These are phyloP conservation scores for Rhynchonycteris naso DNA, from an alignment of 2,797 vertebrate genomes.

Conservation along the genomic window DNA sequence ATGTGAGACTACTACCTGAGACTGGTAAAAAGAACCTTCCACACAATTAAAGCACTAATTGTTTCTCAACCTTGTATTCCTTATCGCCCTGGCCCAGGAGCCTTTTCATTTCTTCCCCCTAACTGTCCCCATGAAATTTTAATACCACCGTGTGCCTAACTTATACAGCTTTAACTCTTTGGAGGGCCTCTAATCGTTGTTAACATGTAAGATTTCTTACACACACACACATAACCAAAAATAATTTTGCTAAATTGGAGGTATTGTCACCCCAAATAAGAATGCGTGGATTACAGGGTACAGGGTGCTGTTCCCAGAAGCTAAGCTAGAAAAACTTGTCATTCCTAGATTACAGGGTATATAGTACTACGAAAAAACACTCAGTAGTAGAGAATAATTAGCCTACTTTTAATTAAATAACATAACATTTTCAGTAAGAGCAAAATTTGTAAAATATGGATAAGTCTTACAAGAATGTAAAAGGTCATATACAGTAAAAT, in stretches of 20 bases:
- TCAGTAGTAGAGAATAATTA: not conserved
- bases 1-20: not conserved
- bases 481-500: not conserved
- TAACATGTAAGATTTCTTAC: not conserved
- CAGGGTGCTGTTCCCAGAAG: not conserved
- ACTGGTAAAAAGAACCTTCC: not conserved
- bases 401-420: constrained; percentile 35
- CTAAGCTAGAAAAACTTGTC: not conserved
- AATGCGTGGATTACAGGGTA: not conserved
- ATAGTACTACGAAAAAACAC: not conserved
- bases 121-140: not conserved
- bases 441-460: constrained; percentile 12
- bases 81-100: not conserved
- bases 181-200: not conserved
- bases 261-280: not conserved
- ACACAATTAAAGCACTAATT: not conserved
- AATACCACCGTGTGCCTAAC: not conserved
- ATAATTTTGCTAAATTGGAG: not conserved
- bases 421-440: not conserved
- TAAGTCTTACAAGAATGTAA: not conserved
- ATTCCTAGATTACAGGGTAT: not conserved
- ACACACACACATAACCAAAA: not conserved
- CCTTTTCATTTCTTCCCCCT: not conserved
- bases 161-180: not conserved
- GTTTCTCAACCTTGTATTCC: not conserved